Percentiles rank a stretch among this genome's conserved stretches.
Evolutionary conservation across 2,888 invertebrate species (phyloP).

Genomic region (Parthenolecanium corni): DNA sequence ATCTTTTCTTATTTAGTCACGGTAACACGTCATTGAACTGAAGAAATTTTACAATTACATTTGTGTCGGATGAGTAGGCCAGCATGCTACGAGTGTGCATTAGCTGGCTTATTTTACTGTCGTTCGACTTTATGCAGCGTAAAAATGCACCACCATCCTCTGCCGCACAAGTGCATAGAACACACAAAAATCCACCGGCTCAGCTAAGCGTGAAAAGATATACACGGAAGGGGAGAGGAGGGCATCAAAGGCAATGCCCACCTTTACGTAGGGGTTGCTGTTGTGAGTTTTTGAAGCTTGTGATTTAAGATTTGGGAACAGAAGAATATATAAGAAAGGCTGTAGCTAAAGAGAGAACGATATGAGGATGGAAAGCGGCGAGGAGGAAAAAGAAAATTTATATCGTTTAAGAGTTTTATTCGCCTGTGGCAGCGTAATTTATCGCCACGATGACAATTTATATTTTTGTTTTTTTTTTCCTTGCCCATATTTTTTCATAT

Average conservation of each 20-base stretch:
- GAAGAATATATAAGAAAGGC: neutral
- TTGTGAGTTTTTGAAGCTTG: too few relatives aligned
- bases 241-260: neutral
- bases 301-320: neutral
- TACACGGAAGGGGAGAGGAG: neutral
- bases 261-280: too few relatives aligned
- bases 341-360: neutral
- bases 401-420: neutral
- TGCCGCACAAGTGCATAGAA: slow-evolving; percentile 1
- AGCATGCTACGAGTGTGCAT: slow-evolving; percentile 1
- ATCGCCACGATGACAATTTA: neutral
- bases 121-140: slow-evolving; percentile 3
- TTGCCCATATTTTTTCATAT: too few relatives aligned
- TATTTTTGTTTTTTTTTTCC: neutral
- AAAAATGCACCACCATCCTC: neutral
- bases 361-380: neutral
- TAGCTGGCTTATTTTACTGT: slow-evolving; percentile 1
- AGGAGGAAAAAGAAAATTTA: neutral
- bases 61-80: slow-evolving; percentile 21
- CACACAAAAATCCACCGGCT: neutral
- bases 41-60: slow-evolving; percentile 25
- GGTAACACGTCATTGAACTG: slow-evolving; percentile 27
- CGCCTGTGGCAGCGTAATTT: neutral
- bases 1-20: slow-evolving; percentile 27
- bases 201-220: neutral